phyloP scores from a whole-genome alignment of 1,140 invertebrate species.

The Heliothis subflexa region DNA sequence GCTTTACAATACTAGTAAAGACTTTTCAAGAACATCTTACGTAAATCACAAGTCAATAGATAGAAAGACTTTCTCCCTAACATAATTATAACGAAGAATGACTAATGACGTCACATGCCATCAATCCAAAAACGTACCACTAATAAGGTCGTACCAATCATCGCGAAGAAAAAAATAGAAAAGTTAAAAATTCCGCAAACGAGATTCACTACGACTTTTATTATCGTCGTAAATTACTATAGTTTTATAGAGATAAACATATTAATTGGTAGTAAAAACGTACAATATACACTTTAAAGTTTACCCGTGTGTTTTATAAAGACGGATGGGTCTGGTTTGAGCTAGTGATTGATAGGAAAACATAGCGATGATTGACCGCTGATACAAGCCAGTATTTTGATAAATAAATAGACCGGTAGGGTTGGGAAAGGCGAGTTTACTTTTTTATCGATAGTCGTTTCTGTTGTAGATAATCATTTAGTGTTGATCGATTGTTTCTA shows the following conservation, averaged over 20 bases:
- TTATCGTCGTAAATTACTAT: constrained; percentile 73
- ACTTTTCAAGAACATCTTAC: too few species aligned
- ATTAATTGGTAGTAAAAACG: constrained; percentile 80
- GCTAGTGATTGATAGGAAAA: constrained; percentile 78
- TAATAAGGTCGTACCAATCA: constrained; percentile 36
- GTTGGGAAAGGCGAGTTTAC: constrained; percentile 42
- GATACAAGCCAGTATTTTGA: constrained; percentile 82
- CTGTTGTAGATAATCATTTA: not conserved
- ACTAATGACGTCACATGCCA: not conserved
- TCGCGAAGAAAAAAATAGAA: constrained; percentile 35
- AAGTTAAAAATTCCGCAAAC: constrained; percentile 38
- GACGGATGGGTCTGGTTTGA: constrained; percentile 75
- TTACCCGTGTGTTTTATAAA: constrained; percentile 79
- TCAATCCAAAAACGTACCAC: not conserved
- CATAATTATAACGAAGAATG: not conserved
- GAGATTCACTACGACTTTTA: constrained; percentile 61
- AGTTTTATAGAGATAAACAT: constrained; percentile 73
- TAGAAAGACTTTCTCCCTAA: too few species aligned
- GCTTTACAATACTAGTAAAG: too few species aligned
- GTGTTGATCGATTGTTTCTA: not conserved
- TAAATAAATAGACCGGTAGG: constrained; percentile 77
- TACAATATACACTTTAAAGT: constrained; percentile 73
- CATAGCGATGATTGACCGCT: constrained; percentile 79
- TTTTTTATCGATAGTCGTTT: constrained; percentile 38
- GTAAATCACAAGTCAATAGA: too few species aligned